These are phyloP conservation scores for Meiosimyza decipiens DNA, from an alignment of 2,888 invertebrate genomes.

Conservation along the genomic window DNA sequence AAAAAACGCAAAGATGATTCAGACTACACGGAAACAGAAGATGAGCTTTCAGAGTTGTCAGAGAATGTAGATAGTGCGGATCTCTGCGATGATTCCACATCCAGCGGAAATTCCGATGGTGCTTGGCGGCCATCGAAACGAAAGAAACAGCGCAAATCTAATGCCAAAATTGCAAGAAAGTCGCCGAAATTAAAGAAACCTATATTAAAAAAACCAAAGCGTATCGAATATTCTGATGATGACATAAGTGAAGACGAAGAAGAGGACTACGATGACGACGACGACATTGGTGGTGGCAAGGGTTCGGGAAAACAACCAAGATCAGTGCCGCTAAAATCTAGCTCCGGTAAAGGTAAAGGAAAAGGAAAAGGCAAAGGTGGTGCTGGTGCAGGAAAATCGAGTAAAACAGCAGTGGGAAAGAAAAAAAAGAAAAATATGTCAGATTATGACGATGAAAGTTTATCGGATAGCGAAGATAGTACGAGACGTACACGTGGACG, in stretches of 20 bases:
- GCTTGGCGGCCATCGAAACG: slow-evolving; percentile 64
- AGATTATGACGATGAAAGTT: slow-evolving; percentile 75
- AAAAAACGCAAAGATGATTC: slow-evolving; percentile 68
- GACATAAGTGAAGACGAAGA: slow-evolving; percentile 71
- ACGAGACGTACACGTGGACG: slow-evolving; percentile 62
- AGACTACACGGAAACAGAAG: slow-evolving; percentile 72
- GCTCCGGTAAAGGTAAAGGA: slow-evolving; percentile 46
- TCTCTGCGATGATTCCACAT: slow-evolving; percentile 64
- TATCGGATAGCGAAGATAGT: slow-evolving; percentile 69
- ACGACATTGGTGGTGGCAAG: slow-evolving; percentile 67
- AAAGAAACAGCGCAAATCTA: slow-evolving; percentile 58
- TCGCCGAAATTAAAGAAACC: slow-evolving; percentile 57
- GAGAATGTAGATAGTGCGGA: slow-evolving; percentile 67
- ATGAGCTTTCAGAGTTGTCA: slow-evolving; percentile 59
- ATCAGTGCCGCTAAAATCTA: slow-evolving; percentile 56
- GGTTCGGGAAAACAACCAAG: slow-evolving; percentile 61
- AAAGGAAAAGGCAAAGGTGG: slow-evolving; percentile 47
- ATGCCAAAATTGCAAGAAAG: slow-evolving; percentile 52
- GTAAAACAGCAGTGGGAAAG: slow-evolving; percentile 40
- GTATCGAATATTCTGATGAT: slow-evolving; percentile 57
- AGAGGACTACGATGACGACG: slow-evolving; percentile 71
- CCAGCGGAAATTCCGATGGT: slow-evolving; percentile 63
- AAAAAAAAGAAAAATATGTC: slow-evolving; percentile 59
- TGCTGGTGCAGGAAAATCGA: slow-evolving; percentile 43
- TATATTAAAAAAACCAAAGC: slow-evolving; percentile 55